phyloP scores from a whole-genome alignment of 1,140 invertebrate genomes.

The Zophobas morio region DNA sequence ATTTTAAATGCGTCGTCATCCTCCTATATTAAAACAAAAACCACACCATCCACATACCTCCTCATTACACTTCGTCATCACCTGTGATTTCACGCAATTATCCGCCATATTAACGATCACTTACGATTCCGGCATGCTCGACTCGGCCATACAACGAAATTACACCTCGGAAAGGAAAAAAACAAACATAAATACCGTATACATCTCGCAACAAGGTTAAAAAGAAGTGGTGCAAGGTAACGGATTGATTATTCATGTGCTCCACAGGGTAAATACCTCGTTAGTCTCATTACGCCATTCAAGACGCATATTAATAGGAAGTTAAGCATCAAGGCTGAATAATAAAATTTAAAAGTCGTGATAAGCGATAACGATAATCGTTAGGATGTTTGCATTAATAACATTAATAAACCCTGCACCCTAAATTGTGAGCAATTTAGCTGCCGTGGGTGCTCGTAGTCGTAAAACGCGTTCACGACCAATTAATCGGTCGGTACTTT shows the following conservation, averaged over 20 bases:
- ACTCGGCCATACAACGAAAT: too few species aligned
- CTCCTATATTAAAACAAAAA: too few species aligned
- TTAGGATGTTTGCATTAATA: constrained; percentile 9
- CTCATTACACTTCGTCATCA: too few species aligned
- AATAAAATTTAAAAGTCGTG: neutral
- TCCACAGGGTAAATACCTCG: constrained; percentile 12
- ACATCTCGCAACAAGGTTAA: neutral
- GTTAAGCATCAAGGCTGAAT: constrained; percentile 1
- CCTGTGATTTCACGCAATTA: too few species aligned
- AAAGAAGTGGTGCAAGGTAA: constrained; percentile 29
- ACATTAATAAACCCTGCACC: neutral
- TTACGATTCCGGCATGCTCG: too few species aligned
- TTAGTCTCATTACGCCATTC: constrained; percentile 16
- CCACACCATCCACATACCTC: too few species aligned
- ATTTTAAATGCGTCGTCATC: too few species aligned
- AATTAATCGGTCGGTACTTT: too few species aligned
- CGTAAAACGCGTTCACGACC: too few species aligned
- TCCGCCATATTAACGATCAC: too few species aligned
- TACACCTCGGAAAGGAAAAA: neutral
- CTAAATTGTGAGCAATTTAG: constrained; percentile 10
- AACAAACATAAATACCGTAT: neutral
- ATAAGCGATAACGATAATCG: neutral
- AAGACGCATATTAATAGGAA: constrained; percentile 10
- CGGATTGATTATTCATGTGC: constrained; percentile 21
- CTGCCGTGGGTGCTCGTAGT: neutral